Evolutionary conservation across 2,797 vertebrate genomes (phyloP), one percentile per base, ranked within the genome.

Genomic region (Ctenosaura bakeri): DNA sequence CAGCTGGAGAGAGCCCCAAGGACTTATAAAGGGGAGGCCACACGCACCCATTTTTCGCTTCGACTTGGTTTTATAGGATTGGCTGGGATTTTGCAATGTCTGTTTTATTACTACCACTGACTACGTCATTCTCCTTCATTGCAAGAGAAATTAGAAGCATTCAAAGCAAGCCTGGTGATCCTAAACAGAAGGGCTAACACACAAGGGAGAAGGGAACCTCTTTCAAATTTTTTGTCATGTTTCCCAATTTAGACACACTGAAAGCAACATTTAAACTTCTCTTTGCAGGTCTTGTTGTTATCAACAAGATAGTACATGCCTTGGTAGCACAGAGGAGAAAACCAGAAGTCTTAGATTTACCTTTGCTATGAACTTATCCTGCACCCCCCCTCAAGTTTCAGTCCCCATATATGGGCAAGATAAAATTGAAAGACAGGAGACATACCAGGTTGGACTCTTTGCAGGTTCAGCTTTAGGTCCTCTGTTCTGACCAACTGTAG

Each of bases 21-120:
- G 56, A 29, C 82, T 52, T 16, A 62, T 0, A 10, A 62, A 13
- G 22, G 86, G 46, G 6, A 82, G 66, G 22, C 24, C 18, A 3
- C 35, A 69, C 10, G 66, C 0, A 2, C 52, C 89, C 94, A 87
- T 87, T 66, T 90, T 90, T 85, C 84, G 76, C 5, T 35, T 83
- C 12, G 73, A 92, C 52, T 46, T 56, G 1, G 1, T 91, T 95
- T 94, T 76, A 92, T 18, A 3, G 90, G 69, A 66, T 74, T 82
- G 85, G 81, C 38, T 94, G 16, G 90, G 90, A 2, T 85, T 89
- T 92, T 62, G 74, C 18, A 46, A 62, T 77, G 46, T 8, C 86
- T 20, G 1, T 83, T 91, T 85, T 81, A 85, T 7, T 9, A 85
- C 0, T 32, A 22, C 73, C 24, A 79, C 50, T 38, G 73, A 76